These are phyloP conservation scores for Gobiocypris rarus DNA, from an alignment of 2,113 vertebrate species.

Conservation along the genomic window DNA sequence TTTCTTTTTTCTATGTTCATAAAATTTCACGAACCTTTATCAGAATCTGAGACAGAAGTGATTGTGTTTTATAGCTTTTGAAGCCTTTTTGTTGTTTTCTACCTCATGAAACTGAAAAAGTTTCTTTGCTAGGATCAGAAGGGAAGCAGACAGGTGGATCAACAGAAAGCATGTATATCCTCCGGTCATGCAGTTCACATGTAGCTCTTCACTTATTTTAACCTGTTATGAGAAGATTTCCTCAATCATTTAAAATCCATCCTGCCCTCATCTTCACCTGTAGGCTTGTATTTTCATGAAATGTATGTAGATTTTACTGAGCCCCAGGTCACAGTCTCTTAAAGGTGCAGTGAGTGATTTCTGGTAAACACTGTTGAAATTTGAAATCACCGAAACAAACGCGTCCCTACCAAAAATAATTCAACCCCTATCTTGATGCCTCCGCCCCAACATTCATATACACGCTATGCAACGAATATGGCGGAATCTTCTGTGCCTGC, in stretches of 20 bases:
- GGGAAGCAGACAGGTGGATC: constrained; percentile 1
- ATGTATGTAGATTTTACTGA: neutral
- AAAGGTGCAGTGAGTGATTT: too few species aligned
- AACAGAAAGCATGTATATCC: constrained; percentile 8
- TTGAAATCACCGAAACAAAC: too few species aligned
- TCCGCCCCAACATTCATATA: too few species aligned
- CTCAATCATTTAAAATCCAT: neutral
- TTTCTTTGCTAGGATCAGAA: neutral
- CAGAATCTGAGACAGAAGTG: neutral
- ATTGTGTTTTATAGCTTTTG: neutral
- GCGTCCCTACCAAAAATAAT: too few species aligned
- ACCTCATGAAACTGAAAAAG: constrained; percentile 1
- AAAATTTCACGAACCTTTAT: neutral
- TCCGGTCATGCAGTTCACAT: neutral
- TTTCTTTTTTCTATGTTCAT: neutral
- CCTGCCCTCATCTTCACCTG: neutral
- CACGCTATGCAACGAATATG: too few species aligned
- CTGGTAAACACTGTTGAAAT: too few species aligned
- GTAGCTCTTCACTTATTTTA: neutral
- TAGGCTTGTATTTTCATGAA: neutral
- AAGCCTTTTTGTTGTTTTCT: constrained; percentile 1
- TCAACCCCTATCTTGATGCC: too few species aligned
- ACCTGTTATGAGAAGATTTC: neutral
- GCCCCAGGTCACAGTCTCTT: neutral
- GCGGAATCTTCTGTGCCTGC: too few species aligned